These are phyloP conservation scores for Urocitellus parryii DNA, from an alignment of 2,113 vertebrate species.

Conservation along the genomic window DNA sequence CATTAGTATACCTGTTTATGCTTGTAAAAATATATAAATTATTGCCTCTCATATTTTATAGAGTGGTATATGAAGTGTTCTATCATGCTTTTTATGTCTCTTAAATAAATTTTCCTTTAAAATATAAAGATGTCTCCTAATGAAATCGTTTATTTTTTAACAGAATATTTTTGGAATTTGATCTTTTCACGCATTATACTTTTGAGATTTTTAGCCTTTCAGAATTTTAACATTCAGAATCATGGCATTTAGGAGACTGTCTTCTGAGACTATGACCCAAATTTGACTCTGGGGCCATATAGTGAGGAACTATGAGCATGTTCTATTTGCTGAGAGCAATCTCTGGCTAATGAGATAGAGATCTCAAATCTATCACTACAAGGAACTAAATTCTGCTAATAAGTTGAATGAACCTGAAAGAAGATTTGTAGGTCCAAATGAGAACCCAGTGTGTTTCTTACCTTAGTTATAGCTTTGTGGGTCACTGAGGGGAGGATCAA, in stretches of 20 bases:
- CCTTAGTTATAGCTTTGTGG: neutral
- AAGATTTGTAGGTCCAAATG: neutral
- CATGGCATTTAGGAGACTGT: neutral
- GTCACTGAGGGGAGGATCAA: neutral
- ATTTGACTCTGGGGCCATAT: accelerated
- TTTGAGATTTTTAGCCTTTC: neutral
- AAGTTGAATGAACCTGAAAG: neutral
- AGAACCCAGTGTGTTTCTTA: neutral
- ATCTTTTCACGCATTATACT: neutral
- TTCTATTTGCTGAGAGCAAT: neutral
- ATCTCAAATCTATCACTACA: neutral
- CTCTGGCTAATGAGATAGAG: neutral
- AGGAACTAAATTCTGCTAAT: neutral
- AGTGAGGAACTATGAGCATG: neutral
- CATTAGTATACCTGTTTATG: neutral
- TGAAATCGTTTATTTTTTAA: neutral
- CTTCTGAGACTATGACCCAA: neutral
- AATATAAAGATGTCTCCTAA: neutral
- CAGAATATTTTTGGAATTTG: neutral
- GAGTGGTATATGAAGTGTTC: neutral
- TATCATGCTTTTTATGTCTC: neutral
- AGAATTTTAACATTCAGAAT: neutral
- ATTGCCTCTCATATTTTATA: neutral
- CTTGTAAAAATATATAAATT: neutral
- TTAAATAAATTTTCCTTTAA: neutral